A percentile compares a stretch with the other conserved stretches of the same genome.
phyloP scores from a whole-genome alignment of 2,888 invertebrate species.

The Geophilus truncorum region DNA sequence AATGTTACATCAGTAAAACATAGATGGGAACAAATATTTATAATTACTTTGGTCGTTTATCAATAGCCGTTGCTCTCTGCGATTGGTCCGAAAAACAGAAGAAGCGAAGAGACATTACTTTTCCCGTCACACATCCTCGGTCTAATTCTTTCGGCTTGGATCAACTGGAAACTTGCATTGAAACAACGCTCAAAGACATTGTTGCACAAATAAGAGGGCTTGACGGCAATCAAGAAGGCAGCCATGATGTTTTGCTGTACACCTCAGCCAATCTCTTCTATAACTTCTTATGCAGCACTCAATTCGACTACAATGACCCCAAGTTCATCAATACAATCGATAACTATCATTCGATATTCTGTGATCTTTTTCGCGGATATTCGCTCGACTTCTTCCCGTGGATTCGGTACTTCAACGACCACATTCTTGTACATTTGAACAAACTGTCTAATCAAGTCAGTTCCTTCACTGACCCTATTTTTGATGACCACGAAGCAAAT shows the following conservation, averaged over 20 bases:
- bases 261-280: constrained; percentile 80
- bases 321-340: constrained; percentile 65
- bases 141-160: constrained; percentile 66
- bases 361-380: constrained; percentile 86
- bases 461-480: constrained; percentile 52
- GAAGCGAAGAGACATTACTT: constrained; percentile 68
- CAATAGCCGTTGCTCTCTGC: constrained; percentile 73
- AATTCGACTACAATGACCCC: constrained; percentile 57
- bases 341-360: constrained; percentile 79
- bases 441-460: background rate
- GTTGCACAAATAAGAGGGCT: constrained; percentile 29
- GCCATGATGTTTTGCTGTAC: constrained; percentile 67
- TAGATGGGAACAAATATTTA: too few relatives aligned
- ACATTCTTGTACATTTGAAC: constrained; percentile 63
- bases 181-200: constrained; percentile 53
- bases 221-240: constrained; percentile 48
- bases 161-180: constrained; percentile 63
- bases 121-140: constrained; percentile 72
- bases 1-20: too few relatives aligned
- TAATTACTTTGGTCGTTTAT: too few relatives aligned
- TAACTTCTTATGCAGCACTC: constrained; percentile 77
- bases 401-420: constrained; percentile 65
- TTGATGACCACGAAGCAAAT: constrained; percentile 51
- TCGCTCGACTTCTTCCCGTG: constrained; percentile 81
- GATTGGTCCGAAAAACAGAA: constrained; percentile 82